These are phyloP conservation scores for Hippopotamyrus pictus DNA, from an alignment of 2,797 vertebrate genomes.

Conservation along the genomic window DNA sequence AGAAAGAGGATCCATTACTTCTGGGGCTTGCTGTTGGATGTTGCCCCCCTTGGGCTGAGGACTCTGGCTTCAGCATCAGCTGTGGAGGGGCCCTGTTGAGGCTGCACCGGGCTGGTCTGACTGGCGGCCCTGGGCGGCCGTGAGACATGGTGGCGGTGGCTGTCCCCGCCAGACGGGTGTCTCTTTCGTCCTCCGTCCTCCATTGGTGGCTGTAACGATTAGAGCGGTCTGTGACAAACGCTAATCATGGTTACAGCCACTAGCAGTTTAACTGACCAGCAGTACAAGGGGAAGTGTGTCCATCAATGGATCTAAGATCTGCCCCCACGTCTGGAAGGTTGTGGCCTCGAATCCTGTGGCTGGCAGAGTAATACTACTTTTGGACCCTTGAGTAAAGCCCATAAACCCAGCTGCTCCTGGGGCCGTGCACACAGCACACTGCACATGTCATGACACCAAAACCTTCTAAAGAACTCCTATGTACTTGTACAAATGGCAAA, in stretches of 20 bases:
- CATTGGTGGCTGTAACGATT: constrained; percentile 78
- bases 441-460: neutral
- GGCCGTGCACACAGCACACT: neutral
- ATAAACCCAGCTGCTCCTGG: neutral
- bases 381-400: neutral
- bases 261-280: neutral
- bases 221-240: neutral
- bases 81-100: constrained; percentile 55
- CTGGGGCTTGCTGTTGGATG: constrained; percentile 67
- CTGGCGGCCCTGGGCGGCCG: constrained; percentile 62
- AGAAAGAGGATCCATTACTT: constrained; percentile 54
- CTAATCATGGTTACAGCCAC: neutral
- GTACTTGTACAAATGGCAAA: neutral
- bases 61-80: constrained; percentile 79
- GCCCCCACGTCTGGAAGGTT: neutral
- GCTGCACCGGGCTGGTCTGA: constrained; percentile 43
- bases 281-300: neutral
- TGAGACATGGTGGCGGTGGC: constrained; percentile 81
- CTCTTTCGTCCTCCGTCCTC: constrained; percentile 86
- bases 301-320: neutral
- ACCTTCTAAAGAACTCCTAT: neutral
- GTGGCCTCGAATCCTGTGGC: neutral
- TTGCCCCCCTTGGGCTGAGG: constrained; percentile 55
- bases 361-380: neutral
- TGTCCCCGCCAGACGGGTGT: constrained; percentile 73